Evolutionary conservation across 2,888 invertebrate species (phyloP).

Genomic region (Thumatha senex): DNA sequence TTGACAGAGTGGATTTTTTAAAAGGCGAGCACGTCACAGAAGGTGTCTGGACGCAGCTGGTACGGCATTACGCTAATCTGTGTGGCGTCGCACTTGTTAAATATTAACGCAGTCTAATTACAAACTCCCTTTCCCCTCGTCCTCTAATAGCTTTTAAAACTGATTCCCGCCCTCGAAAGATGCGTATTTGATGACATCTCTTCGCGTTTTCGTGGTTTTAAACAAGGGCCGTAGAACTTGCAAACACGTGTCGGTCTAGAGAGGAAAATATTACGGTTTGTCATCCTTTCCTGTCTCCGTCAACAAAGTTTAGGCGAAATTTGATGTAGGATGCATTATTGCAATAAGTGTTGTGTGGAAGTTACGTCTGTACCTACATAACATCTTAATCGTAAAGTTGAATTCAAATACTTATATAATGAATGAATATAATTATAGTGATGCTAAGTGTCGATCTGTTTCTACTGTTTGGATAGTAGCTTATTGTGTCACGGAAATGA

Average conservation of each 20-base stretch:
- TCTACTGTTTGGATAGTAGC: too few relatives aligned
- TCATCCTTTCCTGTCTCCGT: slow-evolving; percentile 17
- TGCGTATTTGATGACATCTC: slow-evolving; percentile 83
- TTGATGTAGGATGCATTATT: slow-evolving; percentile 5
- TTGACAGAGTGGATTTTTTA: slow-evolving; percentile 74
- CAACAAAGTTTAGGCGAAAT: background rate
- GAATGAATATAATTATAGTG: too few relatives aligned
- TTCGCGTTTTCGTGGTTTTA: slow-evolving; percentile 57
- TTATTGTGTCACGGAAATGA: too few relatives aligned
- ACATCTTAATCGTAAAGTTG: background rate
- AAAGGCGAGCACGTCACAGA: slow-evolving; percentile 57
- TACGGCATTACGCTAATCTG: slow-evolving; percentile 69
- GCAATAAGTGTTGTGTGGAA: background rate
- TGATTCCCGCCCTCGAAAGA: slow-evolving; percentile 79
- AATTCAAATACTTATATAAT: background rate
- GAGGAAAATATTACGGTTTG: slow-evolving; percentile 10
- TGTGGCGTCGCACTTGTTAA: slow-evolving; percentile 78
- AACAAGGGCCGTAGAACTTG: slow-evolving; percentile 40
- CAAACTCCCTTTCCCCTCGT: slow-evolving; percentile 58
- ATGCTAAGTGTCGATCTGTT: too few relatives aligned
- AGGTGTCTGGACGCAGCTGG: slow-evolving; percentile 75
- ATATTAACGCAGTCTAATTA: slow-evolving; percentile 83
- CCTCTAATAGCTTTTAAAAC: slow-evolving; percentile 83
- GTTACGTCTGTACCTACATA: background rate
- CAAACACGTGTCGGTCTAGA: slow-evolving; percentile 32